Evolutionary conservation across 2,113 vertebrate genomes (phyloP).

Genomic region (Hippocampus zosterae): DNA sequence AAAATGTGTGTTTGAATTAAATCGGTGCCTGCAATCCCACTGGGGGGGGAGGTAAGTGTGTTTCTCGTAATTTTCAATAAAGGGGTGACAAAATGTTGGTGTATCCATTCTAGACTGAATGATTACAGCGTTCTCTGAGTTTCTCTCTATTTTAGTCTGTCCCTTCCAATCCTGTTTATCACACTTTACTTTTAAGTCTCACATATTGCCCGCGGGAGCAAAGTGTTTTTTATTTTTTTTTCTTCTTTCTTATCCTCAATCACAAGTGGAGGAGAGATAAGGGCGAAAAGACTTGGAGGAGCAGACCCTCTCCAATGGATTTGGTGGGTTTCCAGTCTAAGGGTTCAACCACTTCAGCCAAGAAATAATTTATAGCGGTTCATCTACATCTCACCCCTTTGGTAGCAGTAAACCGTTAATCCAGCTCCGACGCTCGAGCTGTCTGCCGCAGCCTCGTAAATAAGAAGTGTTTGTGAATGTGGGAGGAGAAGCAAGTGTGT

Average conservation of each 20-base stretch:
- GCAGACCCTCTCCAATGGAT: not conserved
- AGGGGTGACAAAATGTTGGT: constrained; percentile 44
- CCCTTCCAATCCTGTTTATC: not conserved
- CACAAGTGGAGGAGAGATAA: constrained; percentile 1
- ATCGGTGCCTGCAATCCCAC: not conserved
- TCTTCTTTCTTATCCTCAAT: not conserved
- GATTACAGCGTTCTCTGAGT: constrained; percentile 32
- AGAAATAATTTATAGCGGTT: constrained; percentile 28
- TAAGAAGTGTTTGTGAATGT: constrained; percentile 17
- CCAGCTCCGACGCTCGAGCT: constrained; percentile 37
- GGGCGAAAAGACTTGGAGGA: constrained; percentile 1
- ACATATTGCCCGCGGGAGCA: constrained; percentile 21
- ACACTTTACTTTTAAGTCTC: constrained; percentile 13
- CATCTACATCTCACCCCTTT: constrained; percentile 45
- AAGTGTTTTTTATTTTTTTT: constrained; percentile 12
- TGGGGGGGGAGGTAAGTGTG: constrained; percentile 16
- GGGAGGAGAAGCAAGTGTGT: not conserved
- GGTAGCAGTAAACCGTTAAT: constrained; percentile 47
- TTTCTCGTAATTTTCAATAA: constrained; percentile 50
- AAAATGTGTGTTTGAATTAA: not conserved
- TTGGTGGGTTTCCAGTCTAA: not conserved
- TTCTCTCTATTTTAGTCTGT: constrained; percentile 16
- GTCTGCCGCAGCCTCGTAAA: constrained; percentile 44
- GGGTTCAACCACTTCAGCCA: not conserved
- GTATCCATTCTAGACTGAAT: constrained; percentile 54